phyloP scores from a whole-genome alignment of 2,113 vertebrate species.

The Lota lota region DNA sequence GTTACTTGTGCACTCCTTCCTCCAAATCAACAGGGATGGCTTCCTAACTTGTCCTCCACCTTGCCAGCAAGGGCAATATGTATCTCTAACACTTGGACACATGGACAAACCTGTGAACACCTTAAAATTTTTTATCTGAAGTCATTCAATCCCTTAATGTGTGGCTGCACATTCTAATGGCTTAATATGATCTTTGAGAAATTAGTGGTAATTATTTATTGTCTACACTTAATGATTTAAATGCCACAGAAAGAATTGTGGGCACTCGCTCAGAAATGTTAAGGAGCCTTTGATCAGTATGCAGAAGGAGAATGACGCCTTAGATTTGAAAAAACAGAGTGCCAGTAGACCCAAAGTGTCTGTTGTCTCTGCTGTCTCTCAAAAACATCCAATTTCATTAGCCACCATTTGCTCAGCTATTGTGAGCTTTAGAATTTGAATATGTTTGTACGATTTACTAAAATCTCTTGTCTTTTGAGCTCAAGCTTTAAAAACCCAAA shows the following conservation, averaged over 20 bases:
- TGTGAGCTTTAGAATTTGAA: slow-evolving; percentile 51
- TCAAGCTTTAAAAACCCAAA: not conserved
- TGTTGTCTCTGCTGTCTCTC: slow-evolving; percentile 57
- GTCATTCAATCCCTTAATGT: slow-evolving; percentile 41
- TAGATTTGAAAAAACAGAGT: slow-evolving; percentile 54
- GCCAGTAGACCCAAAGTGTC: slow-evolving; percentile 42
- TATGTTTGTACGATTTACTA: slow-evolving; percentile 51
- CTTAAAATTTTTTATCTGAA: slow-evolving; percentile 44
- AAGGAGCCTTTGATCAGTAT: slow-evolving; percentile 56
- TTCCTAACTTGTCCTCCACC: slow-evolving; percentile 57
- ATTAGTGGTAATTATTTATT: slow-evolving; percentile 41
- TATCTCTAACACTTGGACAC: too few relatives aligned
- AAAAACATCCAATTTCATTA: slow-evolving; percentile 67
- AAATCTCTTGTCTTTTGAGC: slow-evolving; percentile 64
- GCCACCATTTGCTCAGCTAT: slow-evolving; percentile 32
- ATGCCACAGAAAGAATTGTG: slow-evolving; percentile 57
- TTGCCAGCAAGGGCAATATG: slow-evolving; percentile 37
- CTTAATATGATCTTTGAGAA: slow-evolving; percentile 42
- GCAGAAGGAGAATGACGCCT: slow-evolving; percentile 51
- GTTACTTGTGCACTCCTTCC: too few relatives aligned
- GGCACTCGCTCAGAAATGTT: slow-evolving; percentile 49
- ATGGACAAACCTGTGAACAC: not conserved
- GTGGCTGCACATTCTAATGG: slow-evolving; percentile 29
- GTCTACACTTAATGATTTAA: slow-evolving; percentile 38
- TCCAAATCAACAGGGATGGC: too few relatives aligned